Base-by-base conservation (phyloP, 1,140 invertebrate species). In the Brachystomella parvula region DNA sequence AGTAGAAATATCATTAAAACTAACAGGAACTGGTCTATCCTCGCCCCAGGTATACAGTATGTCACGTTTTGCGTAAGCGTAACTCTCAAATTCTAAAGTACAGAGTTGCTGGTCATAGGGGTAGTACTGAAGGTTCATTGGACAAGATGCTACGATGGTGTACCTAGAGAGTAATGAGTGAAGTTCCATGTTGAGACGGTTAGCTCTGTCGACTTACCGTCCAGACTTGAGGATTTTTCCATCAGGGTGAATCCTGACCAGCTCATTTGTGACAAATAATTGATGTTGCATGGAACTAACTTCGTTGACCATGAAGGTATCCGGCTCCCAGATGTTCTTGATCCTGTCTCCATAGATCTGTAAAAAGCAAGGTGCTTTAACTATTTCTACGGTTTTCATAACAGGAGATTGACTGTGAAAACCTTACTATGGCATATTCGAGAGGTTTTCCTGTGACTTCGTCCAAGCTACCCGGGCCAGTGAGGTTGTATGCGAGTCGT, bases 241-340 rank as follows among this genome's bases (percentile, higher is more conserved):
- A 71, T 89, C 90, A 79, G 92, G 88, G 82, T 92, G 88, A 79
- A 96, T 9, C 24, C 49, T 53, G 6, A 53, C 49, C 12, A 53
- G 24, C 24, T 53, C 92, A 83, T 96, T 94, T 80, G 88, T 92
- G 73, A 92, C 95, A 77, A 94, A 96, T 67, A 93, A 92, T 78
- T 91, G 89, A 82, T 97, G 94, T 82, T 96, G 96, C 83, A 94
- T 94, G 68, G 93, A 94, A 81, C 93, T 92, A 82, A 96, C 96
- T 82, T 97, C 94, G 80, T 97, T 97, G 75, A 92, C 93, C 82
- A 96, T 95, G 83, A 96, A 96, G 69, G 94, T 97, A 81, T 97
- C 94, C 71, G 94, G 94, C 75, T 96, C 91, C 94, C 94, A 96
- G 78, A 96, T 93, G 80, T 93, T 94, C 79, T 94, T 92, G 77